phyloP scores from a whole-genome alignment of 2,888 invertebrate species.

The Hipparchia semele region DNA sequence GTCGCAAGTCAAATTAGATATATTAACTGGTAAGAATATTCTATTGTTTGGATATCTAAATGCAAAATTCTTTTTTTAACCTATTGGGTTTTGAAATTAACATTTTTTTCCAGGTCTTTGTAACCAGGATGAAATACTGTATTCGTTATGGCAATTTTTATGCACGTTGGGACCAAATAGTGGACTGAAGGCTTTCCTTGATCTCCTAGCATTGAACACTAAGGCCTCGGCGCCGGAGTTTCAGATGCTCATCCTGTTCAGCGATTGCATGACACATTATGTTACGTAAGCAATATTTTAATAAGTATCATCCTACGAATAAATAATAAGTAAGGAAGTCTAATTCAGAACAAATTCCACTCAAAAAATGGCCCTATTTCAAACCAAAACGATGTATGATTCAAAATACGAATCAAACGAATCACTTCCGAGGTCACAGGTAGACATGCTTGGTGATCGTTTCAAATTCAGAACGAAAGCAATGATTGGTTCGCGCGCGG shows the following conservation, averaged over 20 bases:
- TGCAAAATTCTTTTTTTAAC: too few relatives aligned
- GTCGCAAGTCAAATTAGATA: conserved; percentile 95
- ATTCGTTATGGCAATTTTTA: conserved; percentile 95
- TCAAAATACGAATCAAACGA: too few relatives aligned
- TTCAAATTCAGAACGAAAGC: too few relatives aligned
- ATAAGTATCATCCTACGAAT: too few relatives aligned
- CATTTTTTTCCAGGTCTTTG: conserved; percentile 87
- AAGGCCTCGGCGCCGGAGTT: conserved; percentile 94
- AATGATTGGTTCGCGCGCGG: too few relatives aligned
- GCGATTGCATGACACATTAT: conserved; percentile 97
- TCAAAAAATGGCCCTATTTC: too few relatives aligned
- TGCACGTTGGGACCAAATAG: conserved; percentile 94
- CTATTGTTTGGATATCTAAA: too few relatives aligned
- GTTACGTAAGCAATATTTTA: conserved; percentile 89
- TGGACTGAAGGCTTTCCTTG: conserved; percentile 94
- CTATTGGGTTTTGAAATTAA: neutral
- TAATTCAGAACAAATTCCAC: too few relatives aligned
- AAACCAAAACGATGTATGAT: too few relatives aligned
- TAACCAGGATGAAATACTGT: conserved; percentile 95
- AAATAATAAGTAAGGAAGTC: too few relatives aligned
- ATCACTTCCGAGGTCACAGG: too few relatives aligned
- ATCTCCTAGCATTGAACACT: conserved; percentile 91
- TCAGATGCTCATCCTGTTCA: conserved; percentile 95
- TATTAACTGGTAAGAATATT: conserved; percentile 89
- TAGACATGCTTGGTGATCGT: too few relatives aligned